phyloP scores from a whole-genome alignment of 1,140 invertebrate genomes.

The Hyles euphorbiae region DNA sequence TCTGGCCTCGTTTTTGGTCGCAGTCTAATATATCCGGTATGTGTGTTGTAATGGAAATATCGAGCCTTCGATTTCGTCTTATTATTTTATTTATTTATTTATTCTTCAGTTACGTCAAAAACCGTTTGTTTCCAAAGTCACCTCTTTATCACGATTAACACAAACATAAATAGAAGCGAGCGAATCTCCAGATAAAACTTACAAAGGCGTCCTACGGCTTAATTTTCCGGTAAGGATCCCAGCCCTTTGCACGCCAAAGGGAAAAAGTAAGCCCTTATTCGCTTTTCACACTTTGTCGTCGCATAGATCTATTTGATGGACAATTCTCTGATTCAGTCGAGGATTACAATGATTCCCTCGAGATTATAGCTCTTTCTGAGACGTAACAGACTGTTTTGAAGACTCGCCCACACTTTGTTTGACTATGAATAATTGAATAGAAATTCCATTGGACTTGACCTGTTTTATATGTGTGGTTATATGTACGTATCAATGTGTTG shows the following conservation, averaged over 20 bases:
- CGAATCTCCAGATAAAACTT: conserved; percentile 20
- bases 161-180: conserved; percentile 11
- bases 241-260: conserved; percentile 16
- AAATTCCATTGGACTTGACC: no score
- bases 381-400: background rate
- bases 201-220: conserved; percentile 20
- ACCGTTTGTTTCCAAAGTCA: no score
- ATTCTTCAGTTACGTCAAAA: no score
- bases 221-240: conserved; percentile 24
- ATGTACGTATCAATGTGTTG: no score
- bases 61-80: no score
- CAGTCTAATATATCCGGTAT: no score
- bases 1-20: no score
- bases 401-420: background rate
- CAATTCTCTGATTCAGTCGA: conserved; percentile 22
- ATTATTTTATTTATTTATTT: no score
- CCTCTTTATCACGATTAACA: no score
- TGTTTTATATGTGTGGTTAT: no score
- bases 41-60: no score
- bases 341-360: conserved; percentile 18
- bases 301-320: conserved; percentile 23
- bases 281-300: conserved; percentile 23
- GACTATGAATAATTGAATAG: no score
- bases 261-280: conserved; percentile 14
- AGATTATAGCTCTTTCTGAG: conserved; percentile 16